Conservation (phyloP, 2,888 invertebrate species). For the Limulus polyphemus region DNA sequence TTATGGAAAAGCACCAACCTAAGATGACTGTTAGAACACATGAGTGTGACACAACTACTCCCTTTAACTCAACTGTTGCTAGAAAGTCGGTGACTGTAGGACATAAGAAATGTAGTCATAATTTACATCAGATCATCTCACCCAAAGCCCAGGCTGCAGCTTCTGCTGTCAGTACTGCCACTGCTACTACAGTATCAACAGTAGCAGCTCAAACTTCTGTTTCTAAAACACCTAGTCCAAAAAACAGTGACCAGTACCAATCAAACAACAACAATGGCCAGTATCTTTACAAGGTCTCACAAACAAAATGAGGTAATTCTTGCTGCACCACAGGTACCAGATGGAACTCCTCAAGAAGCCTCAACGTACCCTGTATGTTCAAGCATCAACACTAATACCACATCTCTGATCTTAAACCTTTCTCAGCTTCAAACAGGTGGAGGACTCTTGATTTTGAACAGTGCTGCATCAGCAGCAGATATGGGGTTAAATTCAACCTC, state of each 20-base stretch:
- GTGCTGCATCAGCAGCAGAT: slow-evolving; percentile 43
- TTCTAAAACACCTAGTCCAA: slow-evolving; percentile 30
- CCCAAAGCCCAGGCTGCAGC: slow-evolving; percentile 26
- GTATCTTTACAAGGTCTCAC: no score
- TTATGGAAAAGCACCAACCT: slow-evolving; percentile 84
- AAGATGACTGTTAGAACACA: slow-evolving; percentile 42
- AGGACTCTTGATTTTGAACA: slow-evolving; percentile 65
- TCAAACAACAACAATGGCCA: no score
- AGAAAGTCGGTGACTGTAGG: slow-evolving; percentile 8
- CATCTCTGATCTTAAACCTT: slow-evolving; percentile 57
- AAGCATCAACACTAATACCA: slow-evolving; percentile 23
- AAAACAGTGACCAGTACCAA: no score
- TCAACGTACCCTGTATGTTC: slow-evolving; percentile 13
- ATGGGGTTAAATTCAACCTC: slow-evolving; percentile 30
- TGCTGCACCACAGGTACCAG: no score
- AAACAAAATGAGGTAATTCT: no score
- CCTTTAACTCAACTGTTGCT: slow-evolving; percentile 5
- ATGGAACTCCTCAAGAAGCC: slow-evolving; percentile 4
- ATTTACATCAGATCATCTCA: slow-evolving; percentile 36
- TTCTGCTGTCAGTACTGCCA: slow-evolving; percentile 16
- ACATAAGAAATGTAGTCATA: slow-evolving; percentile 26
- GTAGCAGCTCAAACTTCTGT: slow-evolving; percentile 30
- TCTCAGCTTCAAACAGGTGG: slow-evolving; percentile 67
- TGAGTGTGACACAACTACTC: slow-evolving; percentile 49
- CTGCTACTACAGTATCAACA: slow-evolving; percentile 26